Evolutionary conservation across 2,888 invertebrate species (phyloP), one percentile per base, ranked within the genome.

Genomic region (Exocentrus adspersus): DNA sequence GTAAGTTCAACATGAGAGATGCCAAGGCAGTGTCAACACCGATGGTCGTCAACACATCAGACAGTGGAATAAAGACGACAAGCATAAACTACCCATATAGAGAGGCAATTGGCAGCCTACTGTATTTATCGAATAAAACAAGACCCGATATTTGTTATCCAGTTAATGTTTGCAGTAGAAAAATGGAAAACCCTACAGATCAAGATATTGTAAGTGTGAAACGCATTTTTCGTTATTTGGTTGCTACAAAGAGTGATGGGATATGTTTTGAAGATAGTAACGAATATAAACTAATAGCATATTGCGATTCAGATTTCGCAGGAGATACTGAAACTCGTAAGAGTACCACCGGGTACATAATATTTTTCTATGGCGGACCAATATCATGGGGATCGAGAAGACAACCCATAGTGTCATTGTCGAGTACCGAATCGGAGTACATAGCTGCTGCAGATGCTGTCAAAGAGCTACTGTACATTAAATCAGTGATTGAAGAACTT

Each of bases 341-440:
- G 64, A 72, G 72, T 59, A 72, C 70, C 12, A 67, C 66, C 10
- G 68, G 66, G 1, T 71, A 65, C 46, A 32, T 69, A 0, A 60
- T 72, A 21, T 61, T 60, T 12, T 71, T 48, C 53, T 58, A 62
- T 60, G 71, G 67, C 21, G 73, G 73, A 45, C 73, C 74, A 12
- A 63, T 76, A 1, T 53, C 48, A 6, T 75, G 76, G 76, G 54
- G 65, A 20, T 65, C 70, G 5, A 59, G 72, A 63, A 62, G 62
- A 59, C 76, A 77, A 56, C 56, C 69, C 16, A 68, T 72, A 5
- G 73, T 75, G 5, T 67, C 75, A 0, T 52, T 65, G 1, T 77
- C 71, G 6, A 67, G 65, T 3, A 72, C 50, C 2, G 24, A 28
- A 24, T 10, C 48, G 1, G 48, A 48, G 12, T 48, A 24, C 21